These are phyloP conservation scores for Chrysogorgia sp. DNA, from an alignment of 92 coral and sea anemone genomes.

Conservation along the genomic window DNA sequence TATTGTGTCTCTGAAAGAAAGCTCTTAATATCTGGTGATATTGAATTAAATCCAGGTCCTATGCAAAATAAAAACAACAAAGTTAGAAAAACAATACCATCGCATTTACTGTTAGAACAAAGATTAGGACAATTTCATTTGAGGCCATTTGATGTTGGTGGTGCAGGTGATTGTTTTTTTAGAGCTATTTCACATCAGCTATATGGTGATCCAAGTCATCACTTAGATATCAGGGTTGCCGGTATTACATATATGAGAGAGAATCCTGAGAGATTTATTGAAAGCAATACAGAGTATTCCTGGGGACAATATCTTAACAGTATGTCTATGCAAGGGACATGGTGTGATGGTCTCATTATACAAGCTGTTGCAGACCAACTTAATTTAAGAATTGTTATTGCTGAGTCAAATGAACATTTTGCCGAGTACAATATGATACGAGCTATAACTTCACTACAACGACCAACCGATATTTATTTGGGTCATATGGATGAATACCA, in stretches of 20 bases:
- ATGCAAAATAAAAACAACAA: constrained; percentile 5
- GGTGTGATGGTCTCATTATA: constrained; percentile 50
- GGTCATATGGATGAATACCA: constrained; percentile 57
- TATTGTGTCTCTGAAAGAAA: constrained; percentile 46
- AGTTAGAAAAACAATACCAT: neutral
- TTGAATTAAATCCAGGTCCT: constrained; percentile 65
- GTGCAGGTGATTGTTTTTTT: constrained; percentile 44
- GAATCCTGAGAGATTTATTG: too few relatives aligned
- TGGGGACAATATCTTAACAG: constrained; percentile 45
- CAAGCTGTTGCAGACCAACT: constrained; percentile 50
- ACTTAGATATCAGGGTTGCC: constrained; percentile 26
- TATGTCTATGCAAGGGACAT: constrained; percentile 34
- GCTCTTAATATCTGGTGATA: constrained; percentile 56
- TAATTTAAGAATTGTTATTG: constrained; percentile 44
- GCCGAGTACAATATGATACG: constrained; percentile 30
- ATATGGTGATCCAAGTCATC: constrained; percentile 44
- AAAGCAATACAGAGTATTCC: too few relatives aligned
- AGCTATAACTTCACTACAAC: constrained; percentile 35
- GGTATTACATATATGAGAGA: too few relatives aligned
- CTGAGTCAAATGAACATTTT: constrained; percentile 44
- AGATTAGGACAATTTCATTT: constrained; percentile 19
- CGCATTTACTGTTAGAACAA: neutral
- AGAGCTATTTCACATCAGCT: constrained; percentile 47
- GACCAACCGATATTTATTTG: constrained; percentile 26
- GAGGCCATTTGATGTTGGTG: constrained; percentile 56